Percentiles rank a stretch among this genome's conserved stretches.
Evolutionary conservation across 1,140 invertebrate genomes (phyloP).

Genomic region (Caenorhabditis brenneri): DNA sequence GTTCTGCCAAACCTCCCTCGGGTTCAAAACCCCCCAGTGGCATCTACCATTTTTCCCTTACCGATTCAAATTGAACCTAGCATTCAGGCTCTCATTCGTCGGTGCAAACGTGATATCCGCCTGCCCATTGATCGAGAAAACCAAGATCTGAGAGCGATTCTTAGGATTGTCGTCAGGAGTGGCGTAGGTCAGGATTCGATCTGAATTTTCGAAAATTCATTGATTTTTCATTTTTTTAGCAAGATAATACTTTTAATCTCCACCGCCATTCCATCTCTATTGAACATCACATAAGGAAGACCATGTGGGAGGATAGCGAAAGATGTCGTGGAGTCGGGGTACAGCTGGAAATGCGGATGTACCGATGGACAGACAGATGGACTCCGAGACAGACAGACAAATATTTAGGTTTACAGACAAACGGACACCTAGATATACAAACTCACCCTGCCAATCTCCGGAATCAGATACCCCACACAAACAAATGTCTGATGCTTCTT

Average conservation of each 20-base stretch:
- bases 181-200: conserved; percentile 69
- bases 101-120: conserved; percentile 67
- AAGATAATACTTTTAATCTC: conserved; percentile 66
- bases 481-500: conserved; percentile 57
- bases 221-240: no score
- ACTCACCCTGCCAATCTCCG: conserved; percentile 56
- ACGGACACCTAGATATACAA: no score
- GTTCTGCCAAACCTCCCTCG: no score
- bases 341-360: no score
- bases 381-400: no score
- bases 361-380: no score
- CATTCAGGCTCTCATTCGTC: conserved; percentile 62
- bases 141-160: conserved; percentile 62
- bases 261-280: conserved; percentile 58
- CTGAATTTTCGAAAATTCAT: conserved; percentile 51
- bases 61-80: conserved; percentile 67
- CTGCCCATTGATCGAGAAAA: conserved; percentile 70
- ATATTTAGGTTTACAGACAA: no score
- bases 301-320: conserved; percentile 66
- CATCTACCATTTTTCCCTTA: no score
- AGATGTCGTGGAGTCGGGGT: conserved; percentile 70
- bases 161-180: conserved; percentile 48
- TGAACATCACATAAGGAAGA: conserved; percentile 65
- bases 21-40: no score
- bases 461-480: conserved; percentile 68